Evolutionary conservation across 2,797 vertebrate species (phyloP).

Genomic region (Syngnathus acus): DNA sequence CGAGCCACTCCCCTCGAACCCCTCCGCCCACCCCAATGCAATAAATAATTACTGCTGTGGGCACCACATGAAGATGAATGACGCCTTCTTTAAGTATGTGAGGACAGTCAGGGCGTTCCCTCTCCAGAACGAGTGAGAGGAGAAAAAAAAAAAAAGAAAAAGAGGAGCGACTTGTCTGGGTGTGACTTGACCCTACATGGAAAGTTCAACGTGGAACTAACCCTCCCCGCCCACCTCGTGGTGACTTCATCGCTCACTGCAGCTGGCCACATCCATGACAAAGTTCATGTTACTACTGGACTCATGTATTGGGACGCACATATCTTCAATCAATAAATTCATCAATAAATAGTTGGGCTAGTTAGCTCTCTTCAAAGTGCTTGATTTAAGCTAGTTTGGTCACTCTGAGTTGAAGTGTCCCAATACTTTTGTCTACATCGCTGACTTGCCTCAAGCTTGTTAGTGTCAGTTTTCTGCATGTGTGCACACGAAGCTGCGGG

Average conservation of each 20-base stretch:
- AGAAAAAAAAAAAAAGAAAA: neutral
- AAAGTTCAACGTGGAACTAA: slow-evolving; percentile 51
- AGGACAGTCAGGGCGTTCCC: slow-evolving; percentile 55
- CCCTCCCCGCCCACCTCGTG: neutral
- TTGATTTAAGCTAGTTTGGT: too few species aligned
- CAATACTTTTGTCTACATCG: neutral
- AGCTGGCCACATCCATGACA: neutral
- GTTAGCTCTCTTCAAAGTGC: too few species aligned
- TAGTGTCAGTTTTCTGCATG: neutral
- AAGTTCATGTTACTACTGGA: neutral
- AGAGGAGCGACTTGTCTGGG: slow-evolving; percentile 38
- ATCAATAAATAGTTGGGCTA: neutral
- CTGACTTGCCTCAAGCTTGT: neutral
- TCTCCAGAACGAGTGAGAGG: neutral
- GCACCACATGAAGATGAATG: slow-evolving; percentile 17
- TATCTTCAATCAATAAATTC: neutral
- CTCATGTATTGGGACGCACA: neutral
- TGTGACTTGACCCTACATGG: slow-evolving; percentile 56
- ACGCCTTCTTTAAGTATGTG: slow-evolving; percentile 45
- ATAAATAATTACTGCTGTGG: slow-evolving; percentile 13
- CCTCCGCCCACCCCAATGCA: slow-evolving; percentile 17
- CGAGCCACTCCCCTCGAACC: slow-evolving; percentile 26
- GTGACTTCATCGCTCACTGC: slow-evolving; percentile 45
- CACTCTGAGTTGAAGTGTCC: neutral
- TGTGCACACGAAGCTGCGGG: slow-evolving; percentile 16